Evolutionary conservation across 1,140 invertebrate species (phyloP), one percentile per base, ranked within the genome.

Genomic region (Cheumatopsyche charites): DNA sequence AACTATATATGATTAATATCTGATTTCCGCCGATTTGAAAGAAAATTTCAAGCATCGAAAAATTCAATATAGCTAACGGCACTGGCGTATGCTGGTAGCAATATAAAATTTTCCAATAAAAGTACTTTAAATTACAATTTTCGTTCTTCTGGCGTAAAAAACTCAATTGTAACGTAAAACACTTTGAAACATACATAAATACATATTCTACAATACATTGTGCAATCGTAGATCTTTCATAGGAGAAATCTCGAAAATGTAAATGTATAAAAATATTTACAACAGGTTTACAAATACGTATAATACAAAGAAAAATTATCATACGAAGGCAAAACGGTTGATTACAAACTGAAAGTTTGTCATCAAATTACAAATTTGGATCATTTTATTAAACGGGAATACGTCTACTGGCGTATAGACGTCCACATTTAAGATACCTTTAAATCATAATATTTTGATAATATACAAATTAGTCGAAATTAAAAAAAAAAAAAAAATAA

Each of bases 311-410:
- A 17, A 66, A 66, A 66, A 47, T n/a, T n/a, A n/a, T n/a, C n/a
- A n/a, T 21, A 66, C 47, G 43, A 66, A 66, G 62, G 62, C 63
- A 45, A 25, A 66, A 47, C 43, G 62, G 62, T 65, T 43, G 17
- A 55, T 9, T 49, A 49, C 15, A 49, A 11, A 15, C 15, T 6
- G 15, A 15, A 55, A 19, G 21, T 55, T 21, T 21, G 17, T 17
- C 11, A n/a, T 7, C 3, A 58, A 25, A 19, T 52, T 7, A 17
- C 49, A 52, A 52, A n/a, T 5, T 23, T 9, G 21, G 21, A 21
- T 4, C 3, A 36, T 36, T 36, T 36, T n/a, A 41, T n/a, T 29
- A 19, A 63, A 13, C 1, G 5, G 9, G 17, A 58, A 21, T 49
- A 23, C 17, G n/a, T 42, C 62, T 17, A 63, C 62, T 63, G 62